Conservation (phyloP, 2,797 vertebrate species). For the Sciurus carolinensis region DNA sequence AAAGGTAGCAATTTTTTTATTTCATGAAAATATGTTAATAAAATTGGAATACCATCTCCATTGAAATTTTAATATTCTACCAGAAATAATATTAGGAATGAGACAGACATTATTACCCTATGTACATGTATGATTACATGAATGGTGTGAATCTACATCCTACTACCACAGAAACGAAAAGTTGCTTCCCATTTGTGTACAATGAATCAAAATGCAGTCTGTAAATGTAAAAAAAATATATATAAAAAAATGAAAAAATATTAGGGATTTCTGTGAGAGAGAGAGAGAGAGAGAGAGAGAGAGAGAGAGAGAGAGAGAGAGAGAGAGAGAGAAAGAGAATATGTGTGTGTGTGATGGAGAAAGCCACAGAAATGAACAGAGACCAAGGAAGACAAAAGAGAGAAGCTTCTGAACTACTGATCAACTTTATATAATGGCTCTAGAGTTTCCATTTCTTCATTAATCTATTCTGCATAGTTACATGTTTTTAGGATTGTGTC, state of each 20-base stretch:
- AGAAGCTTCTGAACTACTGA: background rate
- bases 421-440: background rate
- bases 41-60: background rate
- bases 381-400: background rate
- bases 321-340: too few species aligned
- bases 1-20: background rate
- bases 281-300: too few species aligned
- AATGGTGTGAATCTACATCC: too few species aligned
- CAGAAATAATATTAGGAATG: background rate
- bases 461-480: background rate
- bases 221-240: too few species aligned
- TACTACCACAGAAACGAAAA: too few species aligned
- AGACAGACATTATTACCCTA: too few species aligned
- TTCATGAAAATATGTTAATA: slow-evolving; percentile 23
- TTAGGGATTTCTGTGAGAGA: background rate
- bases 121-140: too few species aligned
- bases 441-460: background rate
- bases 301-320: too few species aligned
- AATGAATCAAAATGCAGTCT: too few species aligned
- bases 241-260: too few species aligned
- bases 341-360: too few species aligned
- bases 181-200: too few species aligned
- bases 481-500: background rate
- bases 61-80: background rate
- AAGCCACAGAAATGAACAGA: background rate